phyloP scores from a whole-genome alignment of 2,888 invertebrate genomes.

The Acanthacorydalis orientalis region DNA sequence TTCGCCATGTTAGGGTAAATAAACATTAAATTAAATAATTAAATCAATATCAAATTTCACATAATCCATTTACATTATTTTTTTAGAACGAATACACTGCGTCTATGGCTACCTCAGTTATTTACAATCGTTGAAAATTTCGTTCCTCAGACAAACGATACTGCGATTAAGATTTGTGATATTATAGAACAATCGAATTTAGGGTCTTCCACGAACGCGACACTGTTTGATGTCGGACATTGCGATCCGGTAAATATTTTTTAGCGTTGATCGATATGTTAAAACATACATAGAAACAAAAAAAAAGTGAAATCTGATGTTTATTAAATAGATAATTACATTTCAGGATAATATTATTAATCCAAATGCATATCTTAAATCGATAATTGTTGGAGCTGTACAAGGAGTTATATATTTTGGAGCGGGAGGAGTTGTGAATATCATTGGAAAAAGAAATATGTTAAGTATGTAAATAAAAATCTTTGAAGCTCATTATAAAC shows the following conservation, averaged over 20 bases:
- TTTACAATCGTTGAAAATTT: constrained; percentile 46
- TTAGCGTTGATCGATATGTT: no score
- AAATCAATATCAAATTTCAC: no score
- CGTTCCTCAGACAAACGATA: neutral
- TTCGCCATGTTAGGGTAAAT: constrained; percentile 46
- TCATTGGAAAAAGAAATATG: constrained; percentile 33
- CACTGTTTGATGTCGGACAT: constrained; percentile 11
- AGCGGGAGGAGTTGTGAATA: constrained; percentile 34
- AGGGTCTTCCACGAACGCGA: neutral
- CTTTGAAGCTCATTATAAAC: no score
- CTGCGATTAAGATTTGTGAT: neutral
- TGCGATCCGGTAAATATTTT: constrained; percentile 1
- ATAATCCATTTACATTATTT: no score
- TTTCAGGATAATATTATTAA: constrained; percentile 17
- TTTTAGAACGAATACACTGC: constrained; percentile 51
- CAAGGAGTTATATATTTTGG: constrained; percentile 45
- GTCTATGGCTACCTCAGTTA: constrained; percentile 75
- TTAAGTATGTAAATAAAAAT: constrained; percentile 26
- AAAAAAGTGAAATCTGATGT: no score
- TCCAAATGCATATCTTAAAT: constrained; percentile 43
- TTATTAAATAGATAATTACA: no score
- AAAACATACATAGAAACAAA: no score
- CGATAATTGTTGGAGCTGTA: constrained; percentile 44
- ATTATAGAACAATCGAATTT: neutral
- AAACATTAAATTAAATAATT: neutral